Evolutionary conservation across 2,888 invertebrate genomes (phyloP), one percentile per base, ranked within the genome.

Genomic region (Sthenelais limicola): DNA sequence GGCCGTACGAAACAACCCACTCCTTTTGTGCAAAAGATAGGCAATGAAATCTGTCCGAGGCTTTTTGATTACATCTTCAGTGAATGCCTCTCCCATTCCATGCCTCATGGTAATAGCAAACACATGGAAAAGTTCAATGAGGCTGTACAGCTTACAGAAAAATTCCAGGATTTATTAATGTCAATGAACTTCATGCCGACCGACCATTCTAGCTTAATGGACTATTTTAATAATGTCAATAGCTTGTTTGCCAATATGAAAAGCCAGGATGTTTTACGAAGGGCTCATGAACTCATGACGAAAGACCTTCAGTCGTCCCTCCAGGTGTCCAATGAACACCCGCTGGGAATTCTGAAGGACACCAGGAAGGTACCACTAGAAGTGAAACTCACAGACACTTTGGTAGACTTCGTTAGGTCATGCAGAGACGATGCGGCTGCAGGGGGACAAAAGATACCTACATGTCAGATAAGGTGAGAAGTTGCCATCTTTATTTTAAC

Each of bases 151-250:
- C 30, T 71, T 24, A 66, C 76, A 0, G 78, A 78, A 49, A 38
- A 71, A n/a, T 78, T 78, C 66, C 77, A 78, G 48, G 73, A 74
- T 28, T 24, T 51, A 12, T 51, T 78, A 3, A 43, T 51, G 30
- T 24, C 54, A 3, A 54, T 76, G 15, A 71, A 71, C 26, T 78
- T 78, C 43, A 30, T 78, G 30, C 32, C 74, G 0, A 21, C 24
- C 21, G 66, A 68, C 24, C 66, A 75, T 15, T 28, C 69, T 0
- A 68, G 72, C 5, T 71, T 78, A 7, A 56, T 78, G 72, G 78
- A 78, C 58, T 75, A 76, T 35, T 56, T 78, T 43, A 78, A 78
- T 49, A 78, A 78, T 47, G 77, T 78, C 54, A 78, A 75, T 68
- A 67, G 67, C 33, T 70, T 78, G 33, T 78, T 78, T 67, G 78